These are phyloP conservation scores for Drosophila biarmipes DNA, from an alignment of 1,140 invertebrate species.

Conservation along the genomic window DNA sequence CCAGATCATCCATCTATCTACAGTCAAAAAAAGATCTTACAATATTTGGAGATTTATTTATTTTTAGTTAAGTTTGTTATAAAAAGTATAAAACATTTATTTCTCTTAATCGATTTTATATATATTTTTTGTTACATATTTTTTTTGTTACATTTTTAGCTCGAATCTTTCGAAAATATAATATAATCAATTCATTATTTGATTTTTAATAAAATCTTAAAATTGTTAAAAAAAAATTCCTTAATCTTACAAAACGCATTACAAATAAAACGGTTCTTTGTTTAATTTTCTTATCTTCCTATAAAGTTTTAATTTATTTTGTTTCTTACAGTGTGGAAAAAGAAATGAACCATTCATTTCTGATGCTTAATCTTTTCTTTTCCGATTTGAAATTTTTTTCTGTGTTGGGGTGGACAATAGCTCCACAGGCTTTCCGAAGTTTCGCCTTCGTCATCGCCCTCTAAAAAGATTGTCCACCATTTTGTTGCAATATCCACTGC, in stretches of 20 bases:
- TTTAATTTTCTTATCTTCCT: no score
- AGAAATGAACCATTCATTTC: not conserved
- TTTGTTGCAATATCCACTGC: constrained; percentile 26
- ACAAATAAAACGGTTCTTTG: no score
- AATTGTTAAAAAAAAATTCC: no score
- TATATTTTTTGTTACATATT: no score
- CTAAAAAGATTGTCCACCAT: constrained; percentile 41
- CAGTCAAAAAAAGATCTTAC: constrained; percentile 2
- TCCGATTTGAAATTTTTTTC: constrained; percentile 4
- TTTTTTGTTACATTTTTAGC: no score
- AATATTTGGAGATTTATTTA: no score
- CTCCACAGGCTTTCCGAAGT: constrained; percentile 43
- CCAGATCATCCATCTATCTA: not conserved
- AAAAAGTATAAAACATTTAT: no score
- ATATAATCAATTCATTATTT: no score
- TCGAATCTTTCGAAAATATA: not conserved
- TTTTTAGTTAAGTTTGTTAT: no score
- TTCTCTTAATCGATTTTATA: no score
- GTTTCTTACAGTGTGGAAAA: not conserved
- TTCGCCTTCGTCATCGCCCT: constrained; percentile 39
- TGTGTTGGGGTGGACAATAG: constrained; percentile 18
- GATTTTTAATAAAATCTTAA: no score
- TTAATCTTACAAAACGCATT: no score
- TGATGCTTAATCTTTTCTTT: not conserved
- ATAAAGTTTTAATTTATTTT: not conserved